Base-by-base conservation (phyloP, 2,888 invertebrate species). In the Athalia circularis region DNA sequence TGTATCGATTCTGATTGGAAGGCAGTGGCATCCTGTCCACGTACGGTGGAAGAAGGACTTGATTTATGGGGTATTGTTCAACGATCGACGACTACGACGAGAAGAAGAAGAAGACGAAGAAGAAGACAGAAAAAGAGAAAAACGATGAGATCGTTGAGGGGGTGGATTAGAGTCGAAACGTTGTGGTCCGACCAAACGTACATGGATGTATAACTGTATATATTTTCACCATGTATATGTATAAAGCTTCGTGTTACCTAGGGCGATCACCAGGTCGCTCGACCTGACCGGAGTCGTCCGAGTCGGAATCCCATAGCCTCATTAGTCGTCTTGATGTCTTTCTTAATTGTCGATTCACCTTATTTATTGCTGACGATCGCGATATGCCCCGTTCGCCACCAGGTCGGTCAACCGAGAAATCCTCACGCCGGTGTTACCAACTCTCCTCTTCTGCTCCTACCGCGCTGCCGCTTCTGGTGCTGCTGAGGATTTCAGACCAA, bases 241-340 rank as follows among this genome's bases (percentile, higher is more conserved):
- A 52, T 29, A 11, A 70, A 29, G 29, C 29, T 29, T 29, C 29
- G 29, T 29, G 29, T 29, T 29, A 29, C 29, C 59, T 80, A 72
- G 54, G 52, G 77, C 72, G 48, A 59, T 13, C 45, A 29, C 29
- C 29, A 50, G 15, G 52, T 29, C 13, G 59, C 13, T 72, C 61
- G 59, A 72, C 72, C 72, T 72, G 72, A 72, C 61, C 72, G 72
- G 61, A 57, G 72, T 82, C 82, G 82, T 79, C 78, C 29, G 29
- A 29, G 29, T 29, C 29, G 29, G 29, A 29, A 80, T 81, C 82
- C 84, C 85, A 88, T 86, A 87, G 87, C 83, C 87, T 88, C 88
- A 88, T 88, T 88, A 88, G 87, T 87, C 86, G 86, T 80, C 86
- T 68, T 88, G 87, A 88, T 87, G 88, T 87, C 87, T 87, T 84